A percentile compares a stretch with the other conserved stretches of the same genome.
These are phyloP conservation scores for Machimus rusticus DNA, from an alignment of 2,888 invertebrate species.

Conservation along the genomic window DNA sequence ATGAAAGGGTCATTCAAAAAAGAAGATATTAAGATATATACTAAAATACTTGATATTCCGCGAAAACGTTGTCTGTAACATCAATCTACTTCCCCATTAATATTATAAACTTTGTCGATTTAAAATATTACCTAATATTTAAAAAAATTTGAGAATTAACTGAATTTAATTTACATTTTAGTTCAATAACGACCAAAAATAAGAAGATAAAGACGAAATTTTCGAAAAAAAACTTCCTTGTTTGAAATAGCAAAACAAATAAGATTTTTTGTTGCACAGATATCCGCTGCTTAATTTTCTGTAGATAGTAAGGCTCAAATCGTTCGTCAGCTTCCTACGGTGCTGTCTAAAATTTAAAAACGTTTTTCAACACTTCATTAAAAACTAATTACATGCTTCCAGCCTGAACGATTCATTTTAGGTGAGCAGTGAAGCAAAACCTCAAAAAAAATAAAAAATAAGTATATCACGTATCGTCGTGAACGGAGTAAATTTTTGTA, in stretches of 20 bases:
- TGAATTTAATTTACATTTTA: no score
- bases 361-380: slow-evolving; percentile 25
- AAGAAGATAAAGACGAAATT: not conserved
- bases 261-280: not conserved
- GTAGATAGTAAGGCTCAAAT: not conserved
- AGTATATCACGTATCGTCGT: not conserved
- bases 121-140: no score
- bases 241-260: not conserved
- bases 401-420: not conserved
- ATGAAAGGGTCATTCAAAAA: no score
- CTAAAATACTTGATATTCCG: no score
- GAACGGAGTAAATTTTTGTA: not conserved
- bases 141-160: no score
- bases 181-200: no score
- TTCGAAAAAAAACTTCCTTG: not conserved
- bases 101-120: no score
- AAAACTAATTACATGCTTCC: slow-evolving; percentile 3
- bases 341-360: not conserved
- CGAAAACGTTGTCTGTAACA: no score
- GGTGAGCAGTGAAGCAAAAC: not conserved
- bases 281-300: not conserved
- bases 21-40: no score
- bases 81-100: no score
- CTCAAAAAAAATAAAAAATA: not conserved
- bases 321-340: not conserved